phyloP scores from a whole-genome alignment of 2,797 vertebrate species.

The Todus mexicanus region DNA sequence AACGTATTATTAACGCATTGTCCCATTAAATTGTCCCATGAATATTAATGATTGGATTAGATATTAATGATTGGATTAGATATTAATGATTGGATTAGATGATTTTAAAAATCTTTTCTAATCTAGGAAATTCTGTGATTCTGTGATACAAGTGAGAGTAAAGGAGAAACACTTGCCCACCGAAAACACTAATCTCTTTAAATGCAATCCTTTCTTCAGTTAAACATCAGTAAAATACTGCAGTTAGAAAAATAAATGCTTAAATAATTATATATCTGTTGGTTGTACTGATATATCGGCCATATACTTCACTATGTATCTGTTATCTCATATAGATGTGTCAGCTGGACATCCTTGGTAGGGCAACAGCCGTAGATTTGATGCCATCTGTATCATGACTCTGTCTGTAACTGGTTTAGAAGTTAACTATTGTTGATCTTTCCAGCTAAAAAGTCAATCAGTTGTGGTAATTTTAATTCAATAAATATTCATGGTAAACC shows the following conservation, averaged over 20 bases:
- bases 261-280: not conserved
- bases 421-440: not conserved
- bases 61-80: too few species aligned
- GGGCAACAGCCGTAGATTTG: not conserved
- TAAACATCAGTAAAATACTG: not conserved
- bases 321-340: not conserved
- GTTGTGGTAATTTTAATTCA: not conserved
- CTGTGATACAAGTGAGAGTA: not conserved
- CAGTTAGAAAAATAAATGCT: not conserved
- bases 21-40: too few species aligned
- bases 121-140: too few species aligned
- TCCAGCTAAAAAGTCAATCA: not conserved
- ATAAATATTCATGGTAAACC: not conserved
- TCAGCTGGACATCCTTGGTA: not conserved
- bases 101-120: too few species aligned
- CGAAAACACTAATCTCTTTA: not conserved
- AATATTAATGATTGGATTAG: too few species aligned
- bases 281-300: not conserved
- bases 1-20: too few species aligned
- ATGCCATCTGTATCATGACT: not conserved
- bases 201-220: not conserved
- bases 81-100: too few species aligned
- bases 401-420: not conserved
- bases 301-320: too few species aligned
- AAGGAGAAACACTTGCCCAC: not conserved